Base-by-base conservation (phyloP, 2,888 invertebrate species). In the Geotrupes spiniger region DNA sequence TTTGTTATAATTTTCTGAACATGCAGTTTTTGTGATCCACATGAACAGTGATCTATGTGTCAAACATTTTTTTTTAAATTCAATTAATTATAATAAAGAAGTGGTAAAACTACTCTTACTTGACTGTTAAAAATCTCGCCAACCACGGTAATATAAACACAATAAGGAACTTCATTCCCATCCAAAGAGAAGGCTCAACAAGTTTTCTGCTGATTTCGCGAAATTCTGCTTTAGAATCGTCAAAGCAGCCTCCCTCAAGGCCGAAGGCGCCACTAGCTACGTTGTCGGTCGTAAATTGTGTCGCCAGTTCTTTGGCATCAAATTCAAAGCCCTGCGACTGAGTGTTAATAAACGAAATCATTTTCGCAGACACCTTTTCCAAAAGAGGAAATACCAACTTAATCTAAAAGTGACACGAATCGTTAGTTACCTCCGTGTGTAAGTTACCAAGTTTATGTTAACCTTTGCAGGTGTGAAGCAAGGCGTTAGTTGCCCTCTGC, bases 351-450 rank as follows among this genome's bases (percentile, higher is more conserved):
- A 72, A 76, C 1, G 66, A 59, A 1, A 69, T 66, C 52, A 81
- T 61, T 33, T 68, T 66, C 3, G 68, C 55, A 6, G 73, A 69
- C 4, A 77, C 75, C 11, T 73, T 68, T 11, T 66, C 62, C 4
- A 80, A 71, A 2, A 78, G 65, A 0, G 75, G 71, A 49, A 76
- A 77, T 57, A 78, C 74, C 0, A 73, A 64, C 55, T 78, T 80
- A 17, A 75, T 70, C 69, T 69, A 14, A 29, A 29, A 29, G 25
- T 31, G n/a, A 37, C n/a, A 3, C 10, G 26, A 10, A 14, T 11
- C 9, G 15, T 16, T 9, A 29, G 11, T 29, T 4, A 29, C 10
- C 11, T 40, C 26, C 0, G 27, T 31, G 29, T 2, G 8, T 4
- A 14, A 10, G 14, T 41, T 39, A 43, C 65, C n/a, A n/a, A n/a